Conservation (phyloP, 2,797 vertebrate genomes). For the Sebastes oblongus region DNA sequence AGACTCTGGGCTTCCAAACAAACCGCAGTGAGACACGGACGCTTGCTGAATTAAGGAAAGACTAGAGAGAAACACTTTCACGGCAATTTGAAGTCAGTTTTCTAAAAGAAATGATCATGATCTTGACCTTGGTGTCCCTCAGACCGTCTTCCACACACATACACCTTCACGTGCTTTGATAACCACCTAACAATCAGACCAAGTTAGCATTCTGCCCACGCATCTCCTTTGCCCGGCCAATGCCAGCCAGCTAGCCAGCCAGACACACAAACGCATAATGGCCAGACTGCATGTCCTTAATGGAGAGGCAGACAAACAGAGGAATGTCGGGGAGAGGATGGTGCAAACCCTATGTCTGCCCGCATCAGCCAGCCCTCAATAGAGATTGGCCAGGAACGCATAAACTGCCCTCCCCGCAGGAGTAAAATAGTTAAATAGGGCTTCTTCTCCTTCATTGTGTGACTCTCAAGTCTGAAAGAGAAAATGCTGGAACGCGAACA, state of each 20-base stretch:
- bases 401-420: slow-evolving; percentile 65
- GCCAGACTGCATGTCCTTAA: slow-evolving; percentile 68
- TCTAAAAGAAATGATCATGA: background rate
- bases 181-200: slow-evolving; percentile 41
- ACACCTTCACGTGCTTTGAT: slow-evolving; percentile 34
- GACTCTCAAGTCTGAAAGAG: slow-evolving; percentile 58
- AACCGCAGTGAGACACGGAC: background rate
- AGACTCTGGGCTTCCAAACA: slow-evolving; percentile 9
- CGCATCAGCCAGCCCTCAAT: slow-evolving; percentile 69
- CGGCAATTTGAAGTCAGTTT: background rate
- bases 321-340: slow-evolving; percentile 67
- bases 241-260: slow-evolving; percentile 63
- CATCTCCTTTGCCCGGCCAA: slow-evolving; percentile 26
- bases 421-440: slow-evolving; percentile 66
- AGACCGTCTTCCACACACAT: slow-evolving; percentile 7
- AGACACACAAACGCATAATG: slow-evolving; percentile 64
- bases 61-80: background rate
- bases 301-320: slow-evolving; percentile 68
- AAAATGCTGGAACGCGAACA: slow-evolving; percentile 56
- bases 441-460: slow-evolving; percentile 54
- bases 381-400: slow-evolving; percentile 75
- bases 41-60: background rate
- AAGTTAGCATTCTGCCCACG: slow-evolving; percentile 74
- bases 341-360: slow-evolving; percentile 65
- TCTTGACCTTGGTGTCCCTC: slow-evolving; percentile 28